Evolutionary conservation across 1,140 invertebrate genomes (phyloP), one percentile per base, ranked within the genome.

Genomic region (Melanaphis sacchari): DNA sequence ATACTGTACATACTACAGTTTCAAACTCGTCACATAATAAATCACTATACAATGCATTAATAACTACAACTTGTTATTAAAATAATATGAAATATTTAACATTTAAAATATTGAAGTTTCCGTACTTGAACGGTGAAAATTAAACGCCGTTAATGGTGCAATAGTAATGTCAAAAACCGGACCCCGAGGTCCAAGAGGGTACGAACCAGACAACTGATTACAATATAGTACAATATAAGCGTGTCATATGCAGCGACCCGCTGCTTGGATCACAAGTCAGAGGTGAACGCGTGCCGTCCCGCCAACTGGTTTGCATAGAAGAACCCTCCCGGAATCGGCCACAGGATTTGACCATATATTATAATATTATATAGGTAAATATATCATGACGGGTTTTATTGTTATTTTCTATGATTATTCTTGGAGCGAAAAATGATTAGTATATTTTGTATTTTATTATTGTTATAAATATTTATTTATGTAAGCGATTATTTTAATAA

Each of bases 261-360:
- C 36, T 9, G 85, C 26, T 0, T 24, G 88, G 54, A 38, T 38
- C 89, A 41, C 7, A n/a, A 90, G 89, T 54, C 89, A 66, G 38
- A 66, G 89, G 89, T 90, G 52, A 90, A 90, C 89, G 40, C 89
- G 89, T 66, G 89, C 89, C 54, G 89, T 90, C 89, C 52, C 38
- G 38, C 54, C 26, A 66, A 90, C 89, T 41, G 89, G 89, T 90
- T 90, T 66, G 21, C 9, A 7, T 7, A 8, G 31, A 1, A 31
- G 40, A 59, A 40, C 89, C 87, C 87, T 88, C n/a, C 43, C 24
- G 85, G 18, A 18, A 87, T 11, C 84, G 84, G 82, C 31, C 84
- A 8, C 82, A 31, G 40, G 41, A n/a, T 15, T 76, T 21, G 18
- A n/a, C 59, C 26, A 26, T 66, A 54, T 52, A 66, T n/a, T n/a